Base-by-base conservation (phyloP, 2,113 vertebrate genomes). In the Microtus ochrogaster region DNA sequence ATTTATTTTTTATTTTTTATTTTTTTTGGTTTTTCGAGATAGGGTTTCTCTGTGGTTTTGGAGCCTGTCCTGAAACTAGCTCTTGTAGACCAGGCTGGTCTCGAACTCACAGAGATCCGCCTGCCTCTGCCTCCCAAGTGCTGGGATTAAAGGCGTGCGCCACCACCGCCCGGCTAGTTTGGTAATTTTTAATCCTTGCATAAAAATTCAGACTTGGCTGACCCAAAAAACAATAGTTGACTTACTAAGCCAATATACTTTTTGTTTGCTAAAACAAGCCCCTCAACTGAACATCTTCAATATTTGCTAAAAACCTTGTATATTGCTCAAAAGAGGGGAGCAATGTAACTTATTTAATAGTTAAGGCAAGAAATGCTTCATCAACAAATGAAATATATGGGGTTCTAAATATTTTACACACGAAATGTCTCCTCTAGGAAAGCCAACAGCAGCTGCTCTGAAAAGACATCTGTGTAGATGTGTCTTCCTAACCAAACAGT, bases 191-290 rank as follows among this genome's bases (percentile, higher is more conserved):
- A 96, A 95, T 86, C 7, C 33, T 49, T 94, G 86, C 21, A 81
- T 83, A 90, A 94, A 3, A 5, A 91, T 82, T 87, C 52, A 91
- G 61, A 94, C 17, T 95, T 6, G 41, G 36, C 9, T 94, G 86
- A 94, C 83, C 78, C 49, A 96, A 36, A 95, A 95, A 96, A 91
- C 68, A 92, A 22, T 6, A 77, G 65, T 22, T 68, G 70, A 95
- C 22, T 92, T 90, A 22, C n/a, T 65, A 2, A 28, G 58, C 16
- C 79, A 94, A 73, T 73, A 11, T 14, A 94, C n/a, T 82, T 79
- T 30, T 68, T 58, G 19, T 82, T 89, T 94, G 10, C 47, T 90
- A 89, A 82, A 96, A 92, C 55, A 92, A 93, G 74, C 1, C 24
- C 7, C 16, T 83, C 33, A 66, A n/a, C 16, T 82, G 12, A 78